Conservation (phyloP, 1,140 invertebrate genomes). For the Trigoniulus corallinus region DNA sequence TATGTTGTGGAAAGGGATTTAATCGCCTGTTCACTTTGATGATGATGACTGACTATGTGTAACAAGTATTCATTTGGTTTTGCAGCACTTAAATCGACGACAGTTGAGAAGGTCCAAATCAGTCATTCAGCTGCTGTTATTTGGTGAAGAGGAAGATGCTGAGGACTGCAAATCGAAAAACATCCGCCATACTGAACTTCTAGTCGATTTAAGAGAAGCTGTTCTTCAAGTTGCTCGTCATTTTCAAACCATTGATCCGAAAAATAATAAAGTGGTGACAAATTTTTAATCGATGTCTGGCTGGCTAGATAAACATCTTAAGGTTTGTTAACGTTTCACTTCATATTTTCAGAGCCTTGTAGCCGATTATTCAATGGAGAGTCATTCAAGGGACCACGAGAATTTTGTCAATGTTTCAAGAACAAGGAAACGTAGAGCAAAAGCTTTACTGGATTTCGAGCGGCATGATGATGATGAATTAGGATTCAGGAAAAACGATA, state of each 20-base stretch:
- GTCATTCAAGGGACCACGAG: conserved; percentile 83
- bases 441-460: conserved; percentile 94
- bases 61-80: not conserved
- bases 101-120: conserved; percentile 85
- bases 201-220: conserved; percentile 93
- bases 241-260: conserved; percentile 65
- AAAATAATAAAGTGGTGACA: conserved; percentile 36
- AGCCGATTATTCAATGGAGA: conserved; percentile 90
- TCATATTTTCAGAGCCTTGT: conserved; percentile 36
- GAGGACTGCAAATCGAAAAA: conserved; percentile 91
- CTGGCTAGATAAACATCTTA: no score
- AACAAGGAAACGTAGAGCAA: conserved; percentile 73
- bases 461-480: conserved; percentile 96
- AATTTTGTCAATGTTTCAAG: conserved; percentile 81
- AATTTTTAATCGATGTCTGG: no score
- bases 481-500: conserved; percentile 95
- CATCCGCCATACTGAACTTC: conserved; percentile 85
- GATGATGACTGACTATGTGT: not conserved
- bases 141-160: conserved; percentile 50
- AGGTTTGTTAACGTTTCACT: not conserved
- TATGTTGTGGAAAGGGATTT: not conserved
- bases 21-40: not conserved
- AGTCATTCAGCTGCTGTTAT: conserved; percentile 71
- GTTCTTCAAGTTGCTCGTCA: conserved; percentile 72
- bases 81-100: conserved; percentile 38